These are phyloP conservation scores for Mormoops blainvillei DNA, from an alignment of 2,113 vertebrate species.

Conservation along the genomic window DNA sequence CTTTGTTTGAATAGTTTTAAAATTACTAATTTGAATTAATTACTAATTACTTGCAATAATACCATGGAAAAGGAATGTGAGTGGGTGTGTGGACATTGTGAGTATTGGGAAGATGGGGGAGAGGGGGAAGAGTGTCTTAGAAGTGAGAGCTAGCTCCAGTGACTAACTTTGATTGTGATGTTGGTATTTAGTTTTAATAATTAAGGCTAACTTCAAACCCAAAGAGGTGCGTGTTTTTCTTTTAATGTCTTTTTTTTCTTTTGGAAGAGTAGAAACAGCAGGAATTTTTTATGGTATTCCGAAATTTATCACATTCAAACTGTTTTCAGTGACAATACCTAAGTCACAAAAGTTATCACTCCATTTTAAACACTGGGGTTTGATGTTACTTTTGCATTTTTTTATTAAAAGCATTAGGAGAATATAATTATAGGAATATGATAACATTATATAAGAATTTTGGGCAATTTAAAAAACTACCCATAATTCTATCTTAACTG, in stretches of 20 bases:
- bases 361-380: slow-evolving; percentile 18
- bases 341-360: not conserved
- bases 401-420: not conserved
- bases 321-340: not conserved
- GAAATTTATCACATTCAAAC: not conserved
- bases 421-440: not conserved
- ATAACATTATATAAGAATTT: not conserved
- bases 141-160: not conserved
- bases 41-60: not conserved
- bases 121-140: not conserved
- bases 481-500: not conserved
- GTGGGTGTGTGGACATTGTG: not conserved
- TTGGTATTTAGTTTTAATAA: not conserved
- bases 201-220: not conserved
- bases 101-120: not conserved
- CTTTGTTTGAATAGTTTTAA: too few species aligned
- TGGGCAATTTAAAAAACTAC: not conserved
- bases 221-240: not conserved
- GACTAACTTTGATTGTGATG: not conserved
- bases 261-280: not conserved
- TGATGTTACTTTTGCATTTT: not conserved
- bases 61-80: not conserved
- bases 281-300: not conserved
- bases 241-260: not conserved
- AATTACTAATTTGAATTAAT: too few species aligned